Evolutionary conservation across 2,113 vertebrate species (phyloP).

Genomic region (Epinephelus cyanopodus): DNA sequence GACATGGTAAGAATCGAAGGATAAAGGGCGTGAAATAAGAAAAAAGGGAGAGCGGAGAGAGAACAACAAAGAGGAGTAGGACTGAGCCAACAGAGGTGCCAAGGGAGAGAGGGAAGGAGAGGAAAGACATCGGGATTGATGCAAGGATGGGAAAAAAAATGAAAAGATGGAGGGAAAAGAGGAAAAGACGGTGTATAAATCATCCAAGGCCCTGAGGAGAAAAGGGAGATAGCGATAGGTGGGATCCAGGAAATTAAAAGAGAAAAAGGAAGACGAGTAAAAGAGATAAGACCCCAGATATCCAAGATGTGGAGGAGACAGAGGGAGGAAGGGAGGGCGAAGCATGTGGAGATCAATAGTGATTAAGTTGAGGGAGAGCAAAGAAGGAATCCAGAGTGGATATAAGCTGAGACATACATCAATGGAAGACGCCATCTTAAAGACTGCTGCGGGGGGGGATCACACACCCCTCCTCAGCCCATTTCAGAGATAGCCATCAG

Average conservation of each 20-base stretch:
- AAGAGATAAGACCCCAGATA: too few relatives aligned
- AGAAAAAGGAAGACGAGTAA: too few relatives aligned
- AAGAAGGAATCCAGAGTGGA: constrained; percentile 28
- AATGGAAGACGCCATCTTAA: constrained; percentile 39
- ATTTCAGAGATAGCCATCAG: constrained; percentile 7
- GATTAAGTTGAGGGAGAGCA: constrained; percentile 47
- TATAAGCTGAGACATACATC: constrained; percentile 26
- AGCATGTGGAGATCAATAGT: constrained; percentile 51
- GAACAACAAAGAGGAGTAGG: background rate
- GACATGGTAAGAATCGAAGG: background rate
- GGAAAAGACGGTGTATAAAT: constrained; percentile 7
- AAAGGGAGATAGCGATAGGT: background rate
- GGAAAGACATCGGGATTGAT: background rate
- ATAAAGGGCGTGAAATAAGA: constrained; percentile 23
- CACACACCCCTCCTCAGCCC: background rate
- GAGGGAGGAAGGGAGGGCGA: background rate
- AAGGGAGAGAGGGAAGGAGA: background rate
- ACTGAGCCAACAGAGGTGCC: background rate
- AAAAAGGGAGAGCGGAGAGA: constrained; percentile 15
- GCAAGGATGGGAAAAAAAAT: constrained; percentile 1
- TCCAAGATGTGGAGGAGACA: background rate
- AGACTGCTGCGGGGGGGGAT: background rate
- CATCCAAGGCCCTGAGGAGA: constrained; percentile 11
- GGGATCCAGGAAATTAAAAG: background rate
- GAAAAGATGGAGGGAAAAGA: constrained; percentile 6